A percentile compares a stretch with the other conserved stretches of the same genome.
Conservation (phyloP, 2,113 vertebrate species). For the Sinocyclocheilus anshuiensis region DNA sequence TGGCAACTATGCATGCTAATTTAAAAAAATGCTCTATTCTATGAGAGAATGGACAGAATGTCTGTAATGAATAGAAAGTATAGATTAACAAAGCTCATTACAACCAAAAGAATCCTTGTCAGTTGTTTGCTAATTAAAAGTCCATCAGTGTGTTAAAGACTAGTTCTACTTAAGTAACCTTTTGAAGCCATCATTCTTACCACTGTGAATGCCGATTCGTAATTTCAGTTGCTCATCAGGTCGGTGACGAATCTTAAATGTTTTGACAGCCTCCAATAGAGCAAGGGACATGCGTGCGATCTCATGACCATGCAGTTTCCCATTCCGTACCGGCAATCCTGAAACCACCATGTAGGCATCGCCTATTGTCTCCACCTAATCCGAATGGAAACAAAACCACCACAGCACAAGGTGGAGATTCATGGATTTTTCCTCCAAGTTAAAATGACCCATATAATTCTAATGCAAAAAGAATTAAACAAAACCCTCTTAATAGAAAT, state of each 20-base stretch:
- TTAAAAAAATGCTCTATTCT: neutral
- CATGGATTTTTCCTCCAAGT: neutral
- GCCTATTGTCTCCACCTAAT: slow-evolving; percentile 93
- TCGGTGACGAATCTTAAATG: slow-evolving; percentile 88
- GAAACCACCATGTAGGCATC: slow-evolving; percentile 98
- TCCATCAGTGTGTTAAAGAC: neutral
- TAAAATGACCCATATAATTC: neutral
- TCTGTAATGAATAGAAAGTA: neutral
- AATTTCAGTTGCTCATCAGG: slow-evolving; percentile 83
- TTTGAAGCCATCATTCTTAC: slow-evolving; percentile 65
- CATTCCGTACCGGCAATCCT: slow-evolving; percentile 87
- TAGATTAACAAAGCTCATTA: neutral
- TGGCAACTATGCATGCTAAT: neutral
- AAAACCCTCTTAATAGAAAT: neutral
- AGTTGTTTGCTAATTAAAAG: neutral
- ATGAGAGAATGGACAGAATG: neutral
- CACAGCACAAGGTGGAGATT: neutral
- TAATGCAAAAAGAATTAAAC: neutral
- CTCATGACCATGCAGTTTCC: slow-evolving; percentile 85
- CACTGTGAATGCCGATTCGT: slow-evolving; percentile 88
- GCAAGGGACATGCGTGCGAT: slow-evolving; percentile 91
- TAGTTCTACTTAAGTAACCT: neutral
- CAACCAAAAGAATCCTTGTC: neutral
- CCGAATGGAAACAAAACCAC: slow-evolving; percentile 4
- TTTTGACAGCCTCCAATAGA: slow-evolving; percentile 83